Conservation (phyloP, 2,113 vertebrate genomes). For the Agapornis roseicollis region DNA sequence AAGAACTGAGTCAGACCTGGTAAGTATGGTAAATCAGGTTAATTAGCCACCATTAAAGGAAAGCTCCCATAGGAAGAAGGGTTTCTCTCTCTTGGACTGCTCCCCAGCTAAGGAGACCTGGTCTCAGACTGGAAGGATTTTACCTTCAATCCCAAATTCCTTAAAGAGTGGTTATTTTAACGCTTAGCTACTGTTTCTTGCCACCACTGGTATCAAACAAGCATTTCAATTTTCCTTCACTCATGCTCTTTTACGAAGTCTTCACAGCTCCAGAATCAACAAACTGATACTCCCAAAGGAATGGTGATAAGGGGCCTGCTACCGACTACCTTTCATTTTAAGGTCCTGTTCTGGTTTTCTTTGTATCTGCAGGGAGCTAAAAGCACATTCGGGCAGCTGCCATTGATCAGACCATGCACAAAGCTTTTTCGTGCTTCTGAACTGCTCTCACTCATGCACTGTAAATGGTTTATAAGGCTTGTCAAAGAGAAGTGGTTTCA, state of each 20-base stretch:
- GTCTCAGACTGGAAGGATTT: neutral
- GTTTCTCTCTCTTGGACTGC: neutral
- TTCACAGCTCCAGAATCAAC: neutral
- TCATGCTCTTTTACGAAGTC: neutral
- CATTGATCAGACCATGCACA: neutral
- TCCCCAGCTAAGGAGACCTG: neutral
- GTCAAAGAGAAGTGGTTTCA: neutral
- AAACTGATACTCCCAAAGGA: neutral
- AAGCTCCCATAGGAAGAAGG: neutral
- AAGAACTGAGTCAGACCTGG: slow-evolving; percentile 42
- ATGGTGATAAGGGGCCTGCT: neutral
- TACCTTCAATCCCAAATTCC: neutral
- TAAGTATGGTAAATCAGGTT: neutral
- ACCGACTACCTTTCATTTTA: neutral
- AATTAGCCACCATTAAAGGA: neutral
- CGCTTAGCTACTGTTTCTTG: neutral
- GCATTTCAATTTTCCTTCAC: neutral
- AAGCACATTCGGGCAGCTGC: neutral
- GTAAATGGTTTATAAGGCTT: neutral
- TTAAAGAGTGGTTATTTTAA: neutral
- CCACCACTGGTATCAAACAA: neutral
- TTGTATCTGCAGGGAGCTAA: neutral
- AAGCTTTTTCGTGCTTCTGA: neutral
- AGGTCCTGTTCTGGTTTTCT: neutral
- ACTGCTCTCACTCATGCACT: neutral